These are phyloP conservation scores for Pristionchus entomophagus DNA, from an alignment of 2,888 invertebrate genomes.

Conservation along the genomic window DNA sequence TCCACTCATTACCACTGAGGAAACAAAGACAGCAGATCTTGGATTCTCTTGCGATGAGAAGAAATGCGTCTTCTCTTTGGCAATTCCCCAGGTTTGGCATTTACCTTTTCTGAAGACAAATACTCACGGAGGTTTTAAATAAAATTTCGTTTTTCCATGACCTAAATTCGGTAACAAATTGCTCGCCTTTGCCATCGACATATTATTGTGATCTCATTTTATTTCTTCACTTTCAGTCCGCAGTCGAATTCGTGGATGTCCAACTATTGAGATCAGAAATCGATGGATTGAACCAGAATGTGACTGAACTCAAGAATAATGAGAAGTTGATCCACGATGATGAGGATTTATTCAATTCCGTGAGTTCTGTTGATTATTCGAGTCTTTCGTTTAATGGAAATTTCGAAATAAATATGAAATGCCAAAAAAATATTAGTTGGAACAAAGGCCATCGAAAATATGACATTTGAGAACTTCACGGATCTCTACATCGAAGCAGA, in stretches of 20 bases:
- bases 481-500: not conserved
- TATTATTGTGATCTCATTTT: too few species aligned
- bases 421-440: not conserved
- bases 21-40: not conserved
- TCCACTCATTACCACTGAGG: not conserved
- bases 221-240: not conserved
- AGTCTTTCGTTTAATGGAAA: too few species aligned
- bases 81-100: not conserved
- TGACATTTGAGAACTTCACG: not conserved
- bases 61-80: not conserved
- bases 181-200: not conserved
- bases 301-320: not conserved
- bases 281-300: not conserved
- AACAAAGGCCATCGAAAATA: too few species aligned
- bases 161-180: not conserved
- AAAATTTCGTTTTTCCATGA: not conserved
- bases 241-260: constrained; percentile 1
- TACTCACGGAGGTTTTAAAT: not conserved
- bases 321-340: not conserved
- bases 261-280: not conserved
- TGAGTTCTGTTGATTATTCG: not conserved
- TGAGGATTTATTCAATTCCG: not conserved
- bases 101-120: not conserved
- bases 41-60: constrained; percentile 23
- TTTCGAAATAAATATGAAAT: not conserved